Base-by-base conservation (phyloP, 2,797 vertebrate species). In the Danio tinwini region DNA sequence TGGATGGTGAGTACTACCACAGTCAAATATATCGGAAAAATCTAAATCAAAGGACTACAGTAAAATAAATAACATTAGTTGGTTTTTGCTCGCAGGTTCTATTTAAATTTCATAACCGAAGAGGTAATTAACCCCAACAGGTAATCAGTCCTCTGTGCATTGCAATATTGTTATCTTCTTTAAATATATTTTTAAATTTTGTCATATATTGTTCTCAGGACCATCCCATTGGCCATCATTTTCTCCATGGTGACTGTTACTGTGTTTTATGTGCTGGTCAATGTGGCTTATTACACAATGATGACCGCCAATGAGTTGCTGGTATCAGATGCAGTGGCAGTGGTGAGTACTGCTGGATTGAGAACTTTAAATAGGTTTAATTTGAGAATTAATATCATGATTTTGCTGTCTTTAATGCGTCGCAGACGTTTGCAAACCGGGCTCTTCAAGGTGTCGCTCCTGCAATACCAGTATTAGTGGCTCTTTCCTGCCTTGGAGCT, bases 261-360 rank as follows among this genome's bases (percentile, higher is more conserved):
- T 0, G 64, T 95, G 64, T 94, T 93, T 84, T 99, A 98, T 1
- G 94, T 99, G 86, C 92, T 99, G 59, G 95, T 96, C 39, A 99
- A 99, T 13, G 95, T 99, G 90, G 91, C 93, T 78, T 99, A 99
- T 92, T 99, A 98, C 87, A 95, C 96, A 17, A 86, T 96, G 90
- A 95, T 99, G 90, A 96, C 94, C 1, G 94, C 95, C 0, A 91
- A 93, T 55, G 97, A 98, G 87, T 88, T 99, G 86, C 87, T 99
- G 83, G 84, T 90, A 79, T 99, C 97, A 16, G 94, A 95, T 0
- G 97, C 97, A 0, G 97, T 99, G 87, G 97, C 97, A 29, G 94
- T 98, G 95, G 97, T 99, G 88, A 93, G 97, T 95, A 62, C 19
- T 11, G 42, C 3, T 56, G n/a, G 13, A 59, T 7, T 16, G 52